A percentile compares a stretch with the other conserved stretches of the same genome.
phyloP scores from a whole-genome alignment of 1,140 invertebrate species.

The Bombus impatiens region DNA sequence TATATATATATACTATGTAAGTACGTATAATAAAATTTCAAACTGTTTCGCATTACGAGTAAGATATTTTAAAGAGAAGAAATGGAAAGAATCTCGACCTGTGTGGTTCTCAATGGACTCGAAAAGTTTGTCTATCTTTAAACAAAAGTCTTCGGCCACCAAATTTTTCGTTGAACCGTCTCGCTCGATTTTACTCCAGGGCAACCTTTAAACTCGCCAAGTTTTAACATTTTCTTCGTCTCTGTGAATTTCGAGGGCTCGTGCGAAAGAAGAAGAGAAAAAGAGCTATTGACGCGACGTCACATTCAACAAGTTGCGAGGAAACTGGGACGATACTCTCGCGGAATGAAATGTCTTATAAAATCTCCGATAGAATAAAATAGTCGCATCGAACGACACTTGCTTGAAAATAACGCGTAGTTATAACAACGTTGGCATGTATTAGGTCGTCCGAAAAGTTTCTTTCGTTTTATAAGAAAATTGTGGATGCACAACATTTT shows the following conservation, averaged over 20 bases:
- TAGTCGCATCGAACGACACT: background rate
- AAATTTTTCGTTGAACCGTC: background rate
- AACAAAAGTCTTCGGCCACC: no score
- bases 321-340: background rate
- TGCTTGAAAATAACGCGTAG: background rate
- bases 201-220: background rate
- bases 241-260: background rate
- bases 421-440: no score
- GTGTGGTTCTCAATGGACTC: background rate
- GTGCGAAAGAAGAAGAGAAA: background rate
- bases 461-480: no score
- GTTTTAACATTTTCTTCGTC: background rate
- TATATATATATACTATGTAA: no score
- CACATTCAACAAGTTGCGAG: conserved; percentile 10
- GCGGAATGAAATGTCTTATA: background rate
- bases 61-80: no score
- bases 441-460: no score
- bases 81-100: no score
- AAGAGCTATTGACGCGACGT: conserved; percentile 7
- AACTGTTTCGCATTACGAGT: no score
- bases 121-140: background rate
- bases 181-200: background rate
- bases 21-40: no score
- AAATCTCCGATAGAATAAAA: background rate
- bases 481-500: no score